phyloP scores from a whole-genome alignment of 2,113 vertebrate genomes.

The rat (Rattus norvegicus) region GRCr8 NC_086020.1:175761001-175761500 shows the following conservation, averaged over 20 bases:
- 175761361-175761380: too few relatives aligned
- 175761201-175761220: slow-evolving; percentile 97
- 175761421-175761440: not conserved
- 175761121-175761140: slow-evolving; percentile 92
- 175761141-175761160: slow-evolving; percentile 96
- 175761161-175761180: slow-evolving; percentile 90
- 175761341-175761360: not conserved
- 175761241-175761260: slow-evolving; percentile 90
- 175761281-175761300: not conserved
- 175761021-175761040: not conserved
- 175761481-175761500: slow-evolving; percentile 92
- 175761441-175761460: not conserved
- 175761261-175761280: not conserved
- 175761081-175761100: not conserved
- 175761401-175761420: not conserved
- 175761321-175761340: fast-evolving
- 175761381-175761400: not conserved
- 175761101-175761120: slow-evolving; percentile 80
- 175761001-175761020: not conserved
- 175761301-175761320: not conserved
- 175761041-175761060: not conserved
- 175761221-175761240: slow-evolving; percentile 93
- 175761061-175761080: not conserved
- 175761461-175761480: not conserved
- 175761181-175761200: slow-evolving; percentile 93